Conservation (phyloP, 1,140 invertebrate genomes). For the fruit fly (Drosophila melanogaster) region Release_6_plus_ISO1_MT NT_033779.5:4984501-4985000, state of each 20-base stretch:
- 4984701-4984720: slow-evolving; percentile 87
- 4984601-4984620: slow-evolving; percentile 90
- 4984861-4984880: slow-evolving; percentile 97
- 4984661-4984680: neutral
- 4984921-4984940: slow-evolving; percentile 95
- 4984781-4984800: slow-evolving; percentile 90
- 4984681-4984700: neutral
- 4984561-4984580: slow-evolving; percentile 91
- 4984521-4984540: slow-evolving; percentile 96
- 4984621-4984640: too few species aligned
- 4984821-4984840: slow-evolving; percentile 99
- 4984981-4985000: slow-evolving; percentile 94
- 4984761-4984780: slow-evolving; percentile 85
- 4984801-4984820: slow-evolving; percentile 96
- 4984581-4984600: slow-evolving; percentile 94
- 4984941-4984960: slow-evolving; percentile 98
- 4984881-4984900: slow-evolving; percentile 93
- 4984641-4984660: too few species aligned
- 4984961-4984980: slow-evolving; percentile 95
- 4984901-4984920: slow-evolving; percentile 94
- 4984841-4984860: slow-evolving; percentile 97
- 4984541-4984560: slow-evolving; percentile 94
- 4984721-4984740: slow-evolving; percentile 92
- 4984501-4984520: slow-evolving; percentile 98
- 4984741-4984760: slow-evolving; percentile 86